These are phyloP conservation scores for Micoletzkya japonica DNA, from an alignment of 2,888 invertebrate genomes.

Conservation along the genomic window DNA sequence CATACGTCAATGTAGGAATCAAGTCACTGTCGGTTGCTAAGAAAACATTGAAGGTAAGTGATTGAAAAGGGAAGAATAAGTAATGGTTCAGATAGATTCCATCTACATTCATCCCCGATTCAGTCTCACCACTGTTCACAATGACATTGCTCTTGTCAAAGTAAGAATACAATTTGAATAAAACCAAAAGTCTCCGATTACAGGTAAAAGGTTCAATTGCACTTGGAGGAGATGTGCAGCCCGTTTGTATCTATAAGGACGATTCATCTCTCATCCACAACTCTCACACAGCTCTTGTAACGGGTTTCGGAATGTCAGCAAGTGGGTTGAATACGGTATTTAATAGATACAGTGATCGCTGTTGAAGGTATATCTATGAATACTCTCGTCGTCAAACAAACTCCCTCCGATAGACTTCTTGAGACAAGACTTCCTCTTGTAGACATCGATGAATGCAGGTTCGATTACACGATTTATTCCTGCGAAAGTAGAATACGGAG, in stretches of 20 bases:
- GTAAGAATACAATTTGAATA: slow-evolving; percentile 18
- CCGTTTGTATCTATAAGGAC: slow-evolving; percentile 36
- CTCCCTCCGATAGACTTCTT: no score
- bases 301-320: slow-evolving; percentile 41
- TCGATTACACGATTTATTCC: no score
- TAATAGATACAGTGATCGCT: no score
- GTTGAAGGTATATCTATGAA: no score
- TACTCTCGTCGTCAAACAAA: no score
- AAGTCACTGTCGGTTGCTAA: neutral
- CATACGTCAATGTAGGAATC: slow-evolving; percentile 25
- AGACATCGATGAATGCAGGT: no score
- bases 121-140: slow-evolving; percentile 33
- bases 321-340: slow-evolving; percentile 25
- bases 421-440: no score
- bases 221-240: slow-evolving; percentile 30
- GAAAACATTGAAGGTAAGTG: slow-evolving; percentile 16
- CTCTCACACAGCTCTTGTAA: slow-evolving; percentile 33
- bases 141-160: slow-evolving; percentile 44
- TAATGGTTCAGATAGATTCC: neutral
- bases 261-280: slow-evolving; percentile 33
- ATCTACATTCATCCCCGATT: slow-evolving; percentile 37
- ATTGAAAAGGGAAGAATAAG: neutral
- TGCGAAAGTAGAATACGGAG: no score
- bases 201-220: slow-evolving; percentile 9
- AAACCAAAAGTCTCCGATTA: neutral